phyloP scores from a whole-genome alignment of 2,113 vertebrate species.

The Erythrocercus mccallii region DNA sequence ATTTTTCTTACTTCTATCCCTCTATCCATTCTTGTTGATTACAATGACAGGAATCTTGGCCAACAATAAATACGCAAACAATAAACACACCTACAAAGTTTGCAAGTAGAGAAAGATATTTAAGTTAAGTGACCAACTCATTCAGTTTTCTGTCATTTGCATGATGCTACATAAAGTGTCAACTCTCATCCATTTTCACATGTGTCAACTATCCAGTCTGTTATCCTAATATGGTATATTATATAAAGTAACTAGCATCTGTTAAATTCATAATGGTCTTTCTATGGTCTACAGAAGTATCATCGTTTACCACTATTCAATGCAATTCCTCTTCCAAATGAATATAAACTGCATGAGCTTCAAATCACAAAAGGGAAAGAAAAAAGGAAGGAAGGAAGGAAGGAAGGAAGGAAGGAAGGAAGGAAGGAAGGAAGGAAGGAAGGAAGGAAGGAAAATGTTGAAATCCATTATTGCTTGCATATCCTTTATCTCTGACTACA shows the following conservation, averaged over 20 bases:
- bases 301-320: background rate
- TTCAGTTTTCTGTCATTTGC: background rate
- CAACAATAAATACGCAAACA: background rate
- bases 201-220: background rate
- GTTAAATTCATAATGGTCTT: background rate
- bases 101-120: background rate
- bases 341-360: background rate
- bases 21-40: background rate
- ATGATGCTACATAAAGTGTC: background rate
- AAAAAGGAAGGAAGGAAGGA: background rate
- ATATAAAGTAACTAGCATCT: background rate
- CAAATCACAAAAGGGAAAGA: background rate
- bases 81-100: background rate
- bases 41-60: background rate
- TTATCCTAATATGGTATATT: background rate
- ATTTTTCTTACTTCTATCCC: background rate
- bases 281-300: background rate
- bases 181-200: background rate
- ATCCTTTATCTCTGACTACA: background rate
- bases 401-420: background rate
- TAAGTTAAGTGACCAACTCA: background rate
- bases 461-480: background rate
- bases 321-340: background rate
- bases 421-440: background rate
- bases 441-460: background rate